Percentiles rank a stretch among this genome's conserved stretches.
These are phyloP conservation scores for Apoderus coryli DNA, from an alignment of 2,888 invertebrate genomes.

Conservation along the genomic window DNA sequence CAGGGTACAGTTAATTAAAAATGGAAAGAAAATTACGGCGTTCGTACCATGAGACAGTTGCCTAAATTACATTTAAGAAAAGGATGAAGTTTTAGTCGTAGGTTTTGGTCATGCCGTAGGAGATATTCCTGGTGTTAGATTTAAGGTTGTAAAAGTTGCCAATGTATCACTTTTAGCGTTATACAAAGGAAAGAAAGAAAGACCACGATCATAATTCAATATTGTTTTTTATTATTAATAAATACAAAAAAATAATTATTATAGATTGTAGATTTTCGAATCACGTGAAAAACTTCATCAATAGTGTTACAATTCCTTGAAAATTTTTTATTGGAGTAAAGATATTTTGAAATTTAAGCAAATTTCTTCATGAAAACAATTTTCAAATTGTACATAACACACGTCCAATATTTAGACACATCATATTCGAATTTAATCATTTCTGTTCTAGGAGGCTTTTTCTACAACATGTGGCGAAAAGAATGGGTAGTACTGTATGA, in stretches of 20 bases:
- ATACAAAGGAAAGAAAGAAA: too few relatives aligned
- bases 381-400: too few relatives aligned
- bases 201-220: not conserved
- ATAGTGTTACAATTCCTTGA: too few relatives aligned
- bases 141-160: conserved; percentile 42
- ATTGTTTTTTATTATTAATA: not conserved
- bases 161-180: conserved; percentile 3
- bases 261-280: too few relatives aligned
- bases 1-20: conserved; percentile 97
- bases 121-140: conserved; percentile 93
- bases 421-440: too few relatives aligned
- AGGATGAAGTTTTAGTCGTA: conserved; percentile 97
- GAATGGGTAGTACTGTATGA: conserved; percentile 75
- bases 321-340: too few relatives aligned
- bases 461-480: conserved; percentile 71
- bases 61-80: conserved; percentile 98
- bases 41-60: conserved; percentile 99
- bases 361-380: too few relatives aligned
- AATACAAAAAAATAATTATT: not conserved
- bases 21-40: conserved; percentile 99
- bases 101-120: conserved; percentile 99
- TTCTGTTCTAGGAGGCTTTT: conserved; percentile 51
- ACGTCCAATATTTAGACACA: not conserved
- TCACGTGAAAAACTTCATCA: too few relatives aligned
- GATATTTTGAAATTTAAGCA: too few relatives aligned